Conservation (phyloP, 2,888 invertebrate species). For the Eutolmus rufibarbis region DNA sequence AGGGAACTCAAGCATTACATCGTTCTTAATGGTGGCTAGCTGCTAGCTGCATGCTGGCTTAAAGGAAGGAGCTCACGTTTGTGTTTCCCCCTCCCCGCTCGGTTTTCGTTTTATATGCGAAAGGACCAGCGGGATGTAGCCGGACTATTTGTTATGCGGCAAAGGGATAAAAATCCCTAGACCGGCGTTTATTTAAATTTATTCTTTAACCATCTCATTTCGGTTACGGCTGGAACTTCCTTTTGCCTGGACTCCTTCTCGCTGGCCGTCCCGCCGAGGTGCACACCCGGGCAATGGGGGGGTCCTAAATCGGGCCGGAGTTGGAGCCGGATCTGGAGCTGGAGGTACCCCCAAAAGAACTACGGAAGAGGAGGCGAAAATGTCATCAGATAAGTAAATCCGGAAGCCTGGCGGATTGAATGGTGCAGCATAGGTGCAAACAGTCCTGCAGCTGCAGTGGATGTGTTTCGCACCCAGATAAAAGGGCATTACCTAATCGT, state of each 20-base stretch:
- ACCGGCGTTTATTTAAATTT: slow-evolving; percentile 64
- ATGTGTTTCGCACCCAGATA: slow-evolving; percentile 28
- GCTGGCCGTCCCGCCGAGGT: neutral
- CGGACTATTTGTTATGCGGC: slow-evolving; percentile 59
- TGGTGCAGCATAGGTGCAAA: slow-evolving; percentile 45
- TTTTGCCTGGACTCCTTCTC: neutral
- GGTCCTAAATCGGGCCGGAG: neutral
- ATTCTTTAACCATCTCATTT: slow-evolving; percentile 61
- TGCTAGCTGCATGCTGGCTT: slow-evolving; percentile 8
- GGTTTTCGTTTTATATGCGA: slow-evolving; percentile 2
- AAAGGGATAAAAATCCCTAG: slow-evolving; percentile 62
- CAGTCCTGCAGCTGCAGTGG: slow-evolving; percentile 42
- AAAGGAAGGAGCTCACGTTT: slow-evolving; percentile 36
- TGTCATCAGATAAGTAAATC: slow-evolving; percentile 47
- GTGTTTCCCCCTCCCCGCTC: slow-evolving; percentile 3
- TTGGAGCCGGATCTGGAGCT: neutral
- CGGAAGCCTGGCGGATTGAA: slow-evolving; percentile 41
- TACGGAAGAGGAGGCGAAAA: slow-evolving; percentile 44
- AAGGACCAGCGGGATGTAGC: slow-evolving; percentile 35
- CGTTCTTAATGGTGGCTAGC: slow-evolving; percentile 28
- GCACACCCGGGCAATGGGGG: neutral
- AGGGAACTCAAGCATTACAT: slow-evolving; percentile 31
- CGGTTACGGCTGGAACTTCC: slow-evolving; percentile 55
- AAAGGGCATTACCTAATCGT: slow-evolving; percentile 19
- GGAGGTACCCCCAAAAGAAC: neutral